Evolutionary conservation across 2,888 invertebrate species (phyloP).

Genomic region (Volucella zonaria): DNA sequence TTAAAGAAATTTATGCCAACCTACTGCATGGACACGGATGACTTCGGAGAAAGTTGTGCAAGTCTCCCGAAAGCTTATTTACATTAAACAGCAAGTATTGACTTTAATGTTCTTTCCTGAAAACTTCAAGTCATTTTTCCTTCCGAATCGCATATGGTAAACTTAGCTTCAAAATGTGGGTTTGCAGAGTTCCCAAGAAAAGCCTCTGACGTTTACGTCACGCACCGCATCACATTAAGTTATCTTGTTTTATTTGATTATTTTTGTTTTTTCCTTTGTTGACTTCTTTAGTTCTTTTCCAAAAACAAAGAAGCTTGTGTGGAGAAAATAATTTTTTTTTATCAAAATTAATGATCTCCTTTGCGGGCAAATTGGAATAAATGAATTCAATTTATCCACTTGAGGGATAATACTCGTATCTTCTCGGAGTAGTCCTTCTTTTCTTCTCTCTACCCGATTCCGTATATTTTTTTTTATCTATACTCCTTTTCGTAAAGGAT

Average conservation of each 20-base stretch:
- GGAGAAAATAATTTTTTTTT: conserved; percentile 20
- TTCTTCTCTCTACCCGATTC: not conserved
- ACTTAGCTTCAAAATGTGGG: too few species aligned
- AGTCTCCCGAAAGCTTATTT: too few species aligned
- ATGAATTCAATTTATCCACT: conserved; percentile 58
- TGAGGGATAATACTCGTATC: conserved; percentile 32
- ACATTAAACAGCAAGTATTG: too few species aligned
- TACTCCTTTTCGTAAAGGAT: too few species aligned
- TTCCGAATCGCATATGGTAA: too few species aligned
- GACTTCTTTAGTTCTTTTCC: not conserved
- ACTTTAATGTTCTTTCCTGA: too few species aligned
- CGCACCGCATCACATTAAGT: not conserved
- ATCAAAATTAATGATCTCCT: conserved; percentile 57
- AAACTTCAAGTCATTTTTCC: too few species aligned
- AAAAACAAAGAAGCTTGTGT: conserved; percentile 24
- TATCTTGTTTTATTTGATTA: not conserved
- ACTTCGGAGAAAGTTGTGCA: too few species aligned
- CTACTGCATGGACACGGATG: too few species aligned
- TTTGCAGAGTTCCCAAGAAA: too few species aligned
- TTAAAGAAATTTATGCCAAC: too few species aligned
- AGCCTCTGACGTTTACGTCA: not conserved
- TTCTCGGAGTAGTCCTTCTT: not conserved
- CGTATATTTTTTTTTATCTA: not conserved
- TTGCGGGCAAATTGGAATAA: conserved; percentile 53
- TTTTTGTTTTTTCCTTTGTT: conserved; percentile 4